Conservation (phyloP, 2,888 invertebrate genomes). For the Oithona nana region DNA sequence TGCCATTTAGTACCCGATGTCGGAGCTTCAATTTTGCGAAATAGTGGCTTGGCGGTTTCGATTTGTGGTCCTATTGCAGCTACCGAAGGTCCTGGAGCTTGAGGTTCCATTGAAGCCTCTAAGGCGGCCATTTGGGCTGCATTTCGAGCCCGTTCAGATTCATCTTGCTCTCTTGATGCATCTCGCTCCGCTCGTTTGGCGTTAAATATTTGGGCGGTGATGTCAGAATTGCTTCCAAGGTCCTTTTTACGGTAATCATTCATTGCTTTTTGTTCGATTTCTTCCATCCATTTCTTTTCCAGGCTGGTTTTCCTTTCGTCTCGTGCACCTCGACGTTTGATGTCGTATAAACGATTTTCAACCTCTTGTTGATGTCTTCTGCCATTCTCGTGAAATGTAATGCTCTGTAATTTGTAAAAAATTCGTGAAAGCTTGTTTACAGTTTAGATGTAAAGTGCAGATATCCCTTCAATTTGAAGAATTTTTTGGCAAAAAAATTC, state of each 20-base stretch:
- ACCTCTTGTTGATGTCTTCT: conserved; percentile 79
- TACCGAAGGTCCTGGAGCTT: too few species aligned
- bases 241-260: conserved; percentile 61
- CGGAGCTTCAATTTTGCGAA: neutral
- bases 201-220: conserved; percentile 31
- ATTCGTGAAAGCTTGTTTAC: neutral
- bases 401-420: conserved; percentile 40
- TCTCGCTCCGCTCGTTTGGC: conserved; percentile 16
- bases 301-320: conserved; percentile 28
- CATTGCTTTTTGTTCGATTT: conserved; percentile 37
- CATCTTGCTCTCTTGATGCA: too few species aligned
- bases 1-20: conserved; percentile 9
- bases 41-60: neutral
- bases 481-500: too few species aligned
- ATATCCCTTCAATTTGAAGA: too few species aligned
- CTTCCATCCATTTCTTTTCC: conserved; percentile 15
- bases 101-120: too few species aligned
- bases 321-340: conserved; percentile 71
- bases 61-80: neutral
- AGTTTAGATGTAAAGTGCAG: too few species aligned
- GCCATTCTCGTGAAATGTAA: conserved; percentile 83
- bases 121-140: neutral
- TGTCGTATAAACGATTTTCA: conserved; percentile 57
- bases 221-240: conserved; percentile 46
- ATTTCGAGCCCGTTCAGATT: neutral